These are phyloP conservation scores for Meleagris gallopavo DNA, from an alignment of 2,113 vertebrate species.

Conservation along the genomic window DNA sequence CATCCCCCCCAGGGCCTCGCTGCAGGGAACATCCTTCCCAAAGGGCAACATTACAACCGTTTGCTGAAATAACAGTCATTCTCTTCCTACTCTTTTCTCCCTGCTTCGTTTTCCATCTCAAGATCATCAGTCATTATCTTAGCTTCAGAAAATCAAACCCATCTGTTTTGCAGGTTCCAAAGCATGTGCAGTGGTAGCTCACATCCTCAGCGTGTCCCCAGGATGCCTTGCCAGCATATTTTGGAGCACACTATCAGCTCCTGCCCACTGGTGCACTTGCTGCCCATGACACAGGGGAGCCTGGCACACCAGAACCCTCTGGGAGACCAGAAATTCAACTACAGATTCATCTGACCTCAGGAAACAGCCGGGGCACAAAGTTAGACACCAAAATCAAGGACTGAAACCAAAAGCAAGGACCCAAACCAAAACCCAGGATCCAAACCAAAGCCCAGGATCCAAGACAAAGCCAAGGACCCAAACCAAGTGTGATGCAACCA, in stretches of 20 bases:
- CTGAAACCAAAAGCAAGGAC: not conserved
- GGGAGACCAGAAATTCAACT: not conserved
- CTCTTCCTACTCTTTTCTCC: slow-evolving; percentile 21
- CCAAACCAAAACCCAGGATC: not conserved
- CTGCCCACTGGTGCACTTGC: rapidly evolving
- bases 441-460: no score
- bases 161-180: slow-evolving; percentile 25
- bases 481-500: not conserved
- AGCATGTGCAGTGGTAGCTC: not conserved
- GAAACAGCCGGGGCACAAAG: not conserved
- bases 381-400: not conserved
- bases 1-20: not conserved
- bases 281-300: not conserved
- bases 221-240: not conserved
- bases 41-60: not conserved
- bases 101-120: slow-evolving; percentile 39
- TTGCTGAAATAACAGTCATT: slow-evolving; percentile 47
- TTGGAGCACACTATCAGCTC: not conserved
- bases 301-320: not conserved
- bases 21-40: not conserved
- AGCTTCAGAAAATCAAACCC: slow-evolving; percentile 45
- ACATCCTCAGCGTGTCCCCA: not conserved
- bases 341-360: not conserved
- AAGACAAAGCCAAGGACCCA: rapidly evolving
- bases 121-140: slow-evolving; percentile 64